Evolutionary conservation across 2,888 invertebrate genomes (phyloP).

Genomic region (Dolichomitus sp.): DNA sequence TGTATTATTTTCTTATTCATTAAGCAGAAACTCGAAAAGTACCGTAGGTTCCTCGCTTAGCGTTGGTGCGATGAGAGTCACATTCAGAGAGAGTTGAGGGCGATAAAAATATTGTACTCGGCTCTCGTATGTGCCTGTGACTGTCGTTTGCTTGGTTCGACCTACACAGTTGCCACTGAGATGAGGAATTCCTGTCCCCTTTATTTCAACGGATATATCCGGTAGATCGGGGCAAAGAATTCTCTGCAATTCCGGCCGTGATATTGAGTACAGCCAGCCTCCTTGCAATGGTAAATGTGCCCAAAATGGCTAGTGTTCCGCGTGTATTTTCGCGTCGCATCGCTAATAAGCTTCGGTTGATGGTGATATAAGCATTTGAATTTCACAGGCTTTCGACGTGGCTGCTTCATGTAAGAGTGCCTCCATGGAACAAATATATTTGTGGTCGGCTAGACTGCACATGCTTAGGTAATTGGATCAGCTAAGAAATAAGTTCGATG

Average conservation of each 20-base stretch:
- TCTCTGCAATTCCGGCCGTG: too few species aligned
- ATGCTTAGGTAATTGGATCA: background rate
- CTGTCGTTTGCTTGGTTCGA: background rate
- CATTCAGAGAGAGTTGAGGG: too few species aligned
- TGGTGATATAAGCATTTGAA: constrained; percentile 12
- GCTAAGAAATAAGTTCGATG: constrained; percentile 1
- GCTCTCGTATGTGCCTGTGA: too few species aligned
- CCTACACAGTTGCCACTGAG: background rate
- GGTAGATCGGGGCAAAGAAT: too few species aligned
- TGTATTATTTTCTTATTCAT: too few species aligned
- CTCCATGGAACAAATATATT: background rate
- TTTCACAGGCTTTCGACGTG: background rate
- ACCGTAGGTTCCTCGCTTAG: too few species aligned
- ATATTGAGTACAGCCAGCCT: too few species aligned
- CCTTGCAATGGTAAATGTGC: background rate
- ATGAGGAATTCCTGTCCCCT: background rate
- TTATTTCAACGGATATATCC: background rate
- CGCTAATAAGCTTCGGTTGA: background rate
- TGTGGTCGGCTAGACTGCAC: background rate
- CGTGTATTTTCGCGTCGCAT: background rate
- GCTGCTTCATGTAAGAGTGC: background rate
- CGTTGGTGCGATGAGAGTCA: too few species aligned
- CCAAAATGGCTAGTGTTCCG: background rate
- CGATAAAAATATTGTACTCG: too few species aligned
- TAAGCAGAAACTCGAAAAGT: too few species aligned